Evolutionary conservation across 2,888 invertebrate genomes (phyloP).

Genomic region (Monopis laevigella): DNA sequence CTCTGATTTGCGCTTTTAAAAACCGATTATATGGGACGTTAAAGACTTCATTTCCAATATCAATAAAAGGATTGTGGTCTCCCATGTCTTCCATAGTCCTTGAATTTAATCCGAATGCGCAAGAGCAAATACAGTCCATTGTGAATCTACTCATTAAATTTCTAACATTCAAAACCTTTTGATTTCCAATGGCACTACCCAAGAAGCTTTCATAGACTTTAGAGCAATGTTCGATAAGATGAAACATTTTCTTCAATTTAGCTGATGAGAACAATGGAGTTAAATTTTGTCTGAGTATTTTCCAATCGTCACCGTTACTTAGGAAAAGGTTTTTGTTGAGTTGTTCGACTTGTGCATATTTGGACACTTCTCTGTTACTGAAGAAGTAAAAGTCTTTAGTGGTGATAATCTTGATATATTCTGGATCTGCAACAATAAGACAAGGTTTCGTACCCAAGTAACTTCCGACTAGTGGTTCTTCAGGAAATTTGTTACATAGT

Average conservation of each 20-base stretch:
- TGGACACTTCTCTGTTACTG: conserved; percentile 22
- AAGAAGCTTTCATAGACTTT: conserved; percentile 22
- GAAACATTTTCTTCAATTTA: conserved; percentile 29
- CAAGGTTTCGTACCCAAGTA: conserved; percentile 17
- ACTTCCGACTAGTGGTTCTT: conserved; percentile 15
- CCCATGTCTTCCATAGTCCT: conserved; percentile 24
- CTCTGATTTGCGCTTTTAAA: conserved; percentile 17
- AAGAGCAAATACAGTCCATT: conserved; percentile 27
- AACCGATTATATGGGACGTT: conserved; percentile 19
- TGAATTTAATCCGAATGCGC: conserved; percentile 29
- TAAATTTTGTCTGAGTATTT: conserved; percentile 25
- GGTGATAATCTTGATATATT: conserved; percentile 24
- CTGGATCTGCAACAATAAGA: conserved; percentile 24
- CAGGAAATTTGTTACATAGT: conserved; percentile 15
- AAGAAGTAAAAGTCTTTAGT: conserved; percentile 29
- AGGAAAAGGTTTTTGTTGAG: conserved; percentile 26
- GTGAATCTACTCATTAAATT: conserved; percentile 25
- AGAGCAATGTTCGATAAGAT: conserved; percentile 25
- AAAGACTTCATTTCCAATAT: conserved; percentile 24
- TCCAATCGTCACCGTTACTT: conserved; percentile 26
- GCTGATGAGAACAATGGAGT: conserved; percentile 26
- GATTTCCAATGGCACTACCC: conserved; percentile 14
- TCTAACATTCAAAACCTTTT: conserved; percentile 21
- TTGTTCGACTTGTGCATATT: conserved; percentile 22
- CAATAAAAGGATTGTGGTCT: conserved; percentile 25